These are phyloP conservation scores for Ictalurus punctatus DNA, from an alignment of 2,113 vertebrate species.

Conservation along the genomic window DNA sequence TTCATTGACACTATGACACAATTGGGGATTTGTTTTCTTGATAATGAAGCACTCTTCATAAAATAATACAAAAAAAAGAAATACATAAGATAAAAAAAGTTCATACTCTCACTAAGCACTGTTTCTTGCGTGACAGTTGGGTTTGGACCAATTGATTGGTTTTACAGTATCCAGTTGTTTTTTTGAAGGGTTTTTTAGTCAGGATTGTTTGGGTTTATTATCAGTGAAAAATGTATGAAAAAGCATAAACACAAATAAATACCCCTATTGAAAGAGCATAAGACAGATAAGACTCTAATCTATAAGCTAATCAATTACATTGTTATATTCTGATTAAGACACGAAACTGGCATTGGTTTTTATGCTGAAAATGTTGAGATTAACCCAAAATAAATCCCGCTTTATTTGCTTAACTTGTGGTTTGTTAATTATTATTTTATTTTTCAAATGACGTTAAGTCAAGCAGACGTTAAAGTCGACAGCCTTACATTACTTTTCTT, in stretches of 20 bases:
- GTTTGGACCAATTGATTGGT: conserved; percentile 55
- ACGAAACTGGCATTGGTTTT: background rate
- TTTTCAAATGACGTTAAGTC: conserved; percentile 45
- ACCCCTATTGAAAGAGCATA: background rate
- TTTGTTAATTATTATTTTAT: conserved; percentile 26
- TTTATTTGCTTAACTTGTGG: conserved; percentile 26
- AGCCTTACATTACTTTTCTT: conserved; percentile 53
- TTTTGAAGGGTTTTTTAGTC: conserved; percentile 52
- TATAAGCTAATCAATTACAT: background rate
- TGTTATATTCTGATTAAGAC: conserved; percentile 20
- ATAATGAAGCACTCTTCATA: background rate
- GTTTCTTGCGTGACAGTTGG: background rate
- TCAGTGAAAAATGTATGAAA: conserved; percentile 9
- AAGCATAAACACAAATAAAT: conserved; percentile 45
- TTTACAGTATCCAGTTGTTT: conserved; percentile 71
- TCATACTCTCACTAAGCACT: background rate
- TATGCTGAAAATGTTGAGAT: background rate
- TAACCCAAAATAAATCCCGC: conserved; percentile 16
- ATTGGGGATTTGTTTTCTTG: background rate
- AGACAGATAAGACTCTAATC: conserved; percentile 1
- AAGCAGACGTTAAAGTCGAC: conserved; percentile 56
- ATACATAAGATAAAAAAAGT: background rate
- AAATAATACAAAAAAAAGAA: background rate
- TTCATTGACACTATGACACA: background rate
- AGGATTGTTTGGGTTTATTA: conserved; percentile 34